Conservation (phyloP, 2,888 invertebrate genomes). For the Machimus atricapillus region DNA sequence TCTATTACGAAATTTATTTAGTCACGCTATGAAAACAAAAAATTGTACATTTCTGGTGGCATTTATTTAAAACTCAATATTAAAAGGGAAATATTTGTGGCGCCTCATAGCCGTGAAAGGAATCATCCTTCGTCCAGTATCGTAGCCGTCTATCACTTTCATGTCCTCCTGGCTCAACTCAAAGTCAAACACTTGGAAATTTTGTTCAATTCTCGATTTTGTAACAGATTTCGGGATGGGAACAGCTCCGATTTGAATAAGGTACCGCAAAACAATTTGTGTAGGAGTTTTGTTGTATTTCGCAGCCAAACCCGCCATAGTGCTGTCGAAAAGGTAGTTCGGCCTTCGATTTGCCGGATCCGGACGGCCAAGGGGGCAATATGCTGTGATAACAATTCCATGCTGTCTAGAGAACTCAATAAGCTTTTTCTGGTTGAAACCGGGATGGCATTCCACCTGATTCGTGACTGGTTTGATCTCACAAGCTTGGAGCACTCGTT, state of each 20-base stretch:
- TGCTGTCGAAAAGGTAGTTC: slow-evolving; percentile 57
- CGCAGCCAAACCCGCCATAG: slow-evolving; percentile 65
- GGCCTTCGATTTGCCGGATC: slow-evolving; percentile 66
- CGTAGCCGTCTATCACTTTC: slow-evolving; percentile 44
- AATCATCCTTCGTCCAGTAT: slow-evolving; percentile 51
- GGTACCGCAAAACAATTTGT: slow-evolving; percentile 70
- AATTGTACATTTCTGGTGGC: neutral
- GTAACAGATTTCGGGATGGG: slow-evolving; percentile 69
- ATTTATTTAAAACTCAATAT: slow-evolving; percentile 53
- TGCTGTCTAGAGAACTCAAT: slow-evolving; percentile 72
- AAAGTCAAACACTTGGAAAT: slow-evolving; percentile 69
- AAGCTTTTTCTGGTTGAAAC: slow-evolving; percentile 64
- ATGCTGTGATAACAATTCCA: slow-evolving; percentile 72
- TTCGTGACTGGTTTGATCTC: slow-evolving; percentile 59
- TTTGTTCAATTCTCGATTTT: slow-evolving; percentile 63
- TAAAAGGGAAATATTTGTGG: slow-evolving; percentile 58
- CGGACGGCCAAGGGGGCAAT: slow-evolving; percentile 75
- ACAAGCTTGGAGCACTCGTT: slow-evolving; percentile 55
- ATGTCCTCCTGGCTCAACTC: slow-evolving; percentile 65
- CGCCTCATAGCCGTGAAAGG: slow-evolving; percentile 56
- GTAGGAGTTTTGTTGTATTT: slow-evolving; percentile 70
- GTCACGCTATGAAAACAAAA: neutral
- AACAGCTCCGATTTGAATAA: slow-evolving; percentile 65
- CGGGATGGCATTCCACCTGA: slow-evolving; percentile 61
- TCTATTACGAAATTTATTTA: too few relatives aligned